Percentiles rank a stretch among this genome's conserved stretches.
Evolutionary conservation across 2,113 vertebrate species (phyloP).

Genomic region (Tragelaphus imberbis): DNA sequence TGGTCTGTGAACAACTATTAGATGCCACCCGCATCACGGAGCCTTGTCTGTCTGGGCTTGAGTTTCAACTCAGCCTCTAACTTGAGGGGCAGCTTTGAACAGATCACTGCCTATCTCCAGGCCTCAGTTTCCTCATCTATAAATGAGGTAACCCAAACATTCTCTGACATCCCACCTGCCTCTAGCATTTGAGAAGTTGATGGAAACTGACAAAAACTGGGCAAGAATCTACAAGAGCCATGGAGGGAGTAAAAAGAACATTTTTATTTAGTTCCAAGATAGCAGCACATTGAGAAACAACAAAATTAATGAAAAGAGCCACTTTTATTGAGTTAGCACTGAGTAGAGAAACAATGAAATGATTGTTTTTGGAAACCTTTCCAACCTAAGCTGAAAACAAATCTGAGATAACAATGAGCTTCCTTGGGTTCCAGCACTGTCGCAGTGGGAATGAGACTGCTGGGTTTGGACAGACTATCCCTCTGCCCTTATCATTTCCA

Average conservation of each 20-base stretch:
- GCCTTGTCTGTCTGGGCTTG: not conserved
- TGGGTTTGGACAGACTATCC: not conserved
- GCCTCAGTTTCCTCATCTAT: not conserved
- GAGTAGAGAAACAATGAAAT: slow-evolving; percentile 43
- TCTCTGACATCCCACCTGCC: not conserved
- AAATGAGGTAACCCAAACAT: not conserved
- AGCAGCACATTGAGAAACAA: slow-evolving; percentile 30
- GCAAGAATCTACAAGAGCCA: not conserved
- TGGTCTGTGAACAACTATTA: not conserved
- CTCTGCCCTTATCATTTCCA: slow-evolving; percentile 45
- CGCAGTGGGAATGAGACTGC: rapidly evolving
- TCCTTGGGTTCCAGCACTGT: not conserved
- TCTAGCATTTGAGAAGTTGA: not conserved
- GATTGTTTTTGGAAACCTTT: slow-evolving; percentile 55
- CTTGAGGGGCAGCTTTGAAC: rapidly evolving
- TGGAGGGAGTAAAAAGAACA: not conserved
- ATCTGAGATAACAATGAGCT: not conserved
- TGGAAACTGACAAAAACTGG: not conserved
- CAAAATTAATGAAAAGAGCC: slow-evolving; percentile 56
- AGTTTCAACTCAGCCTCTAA: not conserved
- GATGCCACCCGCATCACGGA: not conserved
- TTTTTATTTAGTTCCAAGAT: slow-evolving; percentile 26
- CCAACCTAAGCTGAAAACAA: slow-evolving; percentile 38
- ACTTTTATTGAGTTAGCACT: slow-evolving; percentile 52
- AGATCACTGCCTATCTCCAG: not conserved